Evolutionary conservation across 2,888 invertebrate species (phyloP).

Genomic region (Tinea semifulvella): DNA sequence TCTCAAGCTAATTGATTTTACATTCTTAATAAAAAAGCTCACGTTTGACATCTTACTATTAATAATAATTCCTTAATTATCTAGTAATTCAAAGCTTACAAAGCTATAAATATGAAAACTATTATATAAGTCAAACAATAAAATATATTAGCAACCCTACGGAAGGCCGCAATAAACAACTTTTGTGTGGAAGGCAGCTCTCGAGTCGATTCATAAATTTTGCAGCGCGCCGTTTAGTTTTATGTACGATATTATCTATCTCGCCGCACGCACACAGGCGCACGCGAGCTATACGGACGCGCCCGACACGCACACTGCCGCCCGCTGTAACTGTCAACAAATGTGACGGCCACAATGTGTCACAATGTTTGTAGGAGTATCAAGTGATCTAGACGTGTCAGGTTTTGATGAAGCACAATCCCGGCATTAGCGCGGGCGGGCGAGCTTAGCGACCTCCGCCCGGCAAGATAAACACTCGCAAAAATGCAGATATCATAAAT

Average conservation of each 20-base stretch:
- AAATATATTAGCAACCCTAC: conserved; percentile 36
- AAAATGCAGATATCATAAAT: conserved; percentile 1
- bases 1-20: not conserved
- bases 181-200: conserved; percentile 62
- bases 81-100: not conserved
- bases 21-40: not conserved
- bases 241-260: conserved; percentile 57
- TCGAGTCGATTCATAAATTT: conserved; percentile 59
- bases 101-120: conserved; percentile 26
- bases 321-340: not conserved
- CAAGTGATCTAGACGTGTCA: not conserved
- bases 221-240: conserved; percentile 58
- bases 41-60: not conserved
- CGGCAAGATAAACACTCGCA: not conserved
- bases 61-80: conserved; percentile 4
- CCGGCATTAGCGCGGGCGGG: not conserved
- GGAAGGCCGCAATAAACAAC: conserved; percentile 51
- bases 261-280: conserved; percentile 34
- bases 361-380: conserved; percentile 7
- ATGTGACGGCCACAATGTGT: conserved; percentile 3
- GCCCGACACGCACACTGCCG: conserved; percentile 2
- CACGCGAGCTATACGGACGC: conserved; percentile 4
- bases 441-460: not conserved
- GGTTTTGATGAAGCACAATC: not conserved
- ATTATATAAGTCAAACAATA: conserved; percentile 29